Evolutionary conservation across 2,797 vertebrate genomes (phyloP).

Genomic region (Eulemur albifrons): DNA sequence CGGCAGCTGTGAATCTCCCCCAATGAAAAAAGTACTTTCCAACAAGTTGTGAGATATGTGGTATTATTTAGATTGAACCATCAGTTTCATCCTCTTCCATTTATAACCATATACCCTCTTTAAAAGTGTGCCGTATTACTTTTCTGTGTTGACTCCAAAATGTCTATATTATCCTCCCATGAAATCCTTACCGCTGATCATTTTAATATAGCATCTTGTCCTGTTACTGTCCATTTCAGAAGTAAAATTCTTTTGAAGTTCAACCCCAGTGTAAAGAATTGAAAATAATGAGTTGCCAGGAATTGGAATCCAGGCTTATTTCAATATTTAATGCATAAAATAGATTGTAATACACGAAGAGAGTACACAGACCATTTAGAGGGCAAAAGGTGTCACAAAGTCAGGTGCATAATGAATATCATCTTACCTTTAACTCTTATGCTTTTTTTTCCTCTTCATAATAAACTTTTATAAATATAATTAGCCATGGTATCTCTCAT

Average conservation of each 20-base stretch:
- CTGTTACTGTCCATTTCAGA: slow-evolving; percentile 66
- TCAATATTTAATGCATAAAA: slow-evolving; percentile 52
- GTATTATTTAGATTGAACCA: slow-evolving; percentile 89
- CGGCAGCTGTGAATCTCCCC: slow-evolving; percentile 90
- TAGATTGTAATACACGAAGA: slow-evolving; percentile 57
- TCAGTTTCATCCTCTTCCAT: slow-evolving; percentile 85
- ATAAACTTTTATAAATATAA: slow-evolving; percentile 33
- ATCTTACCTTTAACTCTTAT: slow-evolving; percentile 31
- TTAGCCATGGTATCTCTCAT: not conserved
- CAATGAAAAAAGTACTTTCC: slow-evolving; percentile 90
- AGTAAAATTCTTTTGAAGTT: slow-evolving; percentile 76
- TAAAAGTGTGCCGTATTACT: slow-evolving; percentile 81
- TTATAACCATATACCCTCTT: slow-evolving; percentile 81
- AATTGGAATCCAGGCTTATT: slow-evolving; percentile 52
- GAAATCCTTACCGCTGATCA: slow-evolving; percentile 73
- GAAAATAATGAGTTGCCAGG: slow-evolving; percentile 50
- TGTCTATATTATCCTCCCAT: slow-evolving; percentile 78
- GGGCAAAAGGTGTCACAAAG: slow-evolving; percentile 15
- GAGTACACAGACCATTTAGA: not conserved
- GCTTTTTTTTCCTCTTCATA: not conserved
- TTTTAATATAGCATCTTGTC: slow-evolving; percentile 80
- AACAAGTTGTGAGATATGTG: slow-evolving; percentile 89
- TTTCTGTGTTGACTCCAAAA: slow-evolving; percentile 79
- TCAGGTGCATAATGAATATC: slow-evolving; percentile 9
- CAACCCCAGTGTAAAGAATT: slow-evolving; percentile 64